Base-by-base conservation (phyloP, 2,797 vertebrate genomes). In the Mareca penelope region DNA sequence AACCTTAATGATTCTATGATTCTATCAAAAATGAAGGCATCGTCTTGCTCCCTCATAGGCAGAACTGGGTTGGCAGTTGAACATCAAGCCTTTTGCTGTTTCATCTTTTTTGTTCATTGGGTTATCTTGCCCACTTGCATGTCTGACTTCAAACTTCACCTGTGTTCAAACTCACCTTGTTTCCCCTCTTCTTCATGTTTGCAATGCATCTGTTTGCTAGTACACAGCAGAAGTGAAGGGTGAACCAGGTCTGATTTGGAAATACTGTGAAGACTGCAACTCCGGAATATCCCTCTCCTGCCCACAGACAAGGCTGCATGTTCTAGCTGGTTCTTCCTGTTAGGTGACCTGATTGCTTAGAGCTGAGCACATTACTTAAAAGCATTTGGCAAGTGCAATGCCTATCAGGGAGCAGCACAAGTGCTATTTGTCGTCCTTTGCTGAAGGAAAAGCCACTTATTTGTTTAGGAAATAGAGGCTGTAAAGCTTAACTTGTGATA, bases 391-490 rank as follows among this genome's bases (percentile, higher is more conserved):
- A 96, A 89, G 76, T 39, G 73, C 39, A 64, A 5, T 55, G 55
- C 60, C 39, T 72, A 70, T 67, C 29, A 24, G 59, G 94, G 73
- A 88, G 37, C 46, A 14, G 59, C 70, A 85, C 42, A 81, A 89
- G 59, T 71, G 39, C 80, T 13, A 17, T 61, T 94, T 92, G 69
- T 37, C 63, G 78, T 93, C 89, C 70, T 91, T 95, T 61, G 53
- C 79, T 72, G 78, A 90, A 53, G 61, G 44, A 63, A 96, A 96
- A 95, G 37, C 77, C 76, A 76, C 64, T 97, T 97, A 94, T 93
- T 96, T 97, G 71, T 97, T 96, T 90, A 69, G 92, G 93, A 95
- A 97, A 96, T 80, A 94, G 90, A 91, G 82, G 79, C 81, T 76
- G 53, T 70, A 81, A 33, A 88, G 39, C 59, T 95, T 92, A 96